Evolutionary conservation across 2,113 vertebrate genomes (phyloP), one percentile per base, ranked within the genome.

Genomic region (Kobus ellipsiprymnus): DNA sequence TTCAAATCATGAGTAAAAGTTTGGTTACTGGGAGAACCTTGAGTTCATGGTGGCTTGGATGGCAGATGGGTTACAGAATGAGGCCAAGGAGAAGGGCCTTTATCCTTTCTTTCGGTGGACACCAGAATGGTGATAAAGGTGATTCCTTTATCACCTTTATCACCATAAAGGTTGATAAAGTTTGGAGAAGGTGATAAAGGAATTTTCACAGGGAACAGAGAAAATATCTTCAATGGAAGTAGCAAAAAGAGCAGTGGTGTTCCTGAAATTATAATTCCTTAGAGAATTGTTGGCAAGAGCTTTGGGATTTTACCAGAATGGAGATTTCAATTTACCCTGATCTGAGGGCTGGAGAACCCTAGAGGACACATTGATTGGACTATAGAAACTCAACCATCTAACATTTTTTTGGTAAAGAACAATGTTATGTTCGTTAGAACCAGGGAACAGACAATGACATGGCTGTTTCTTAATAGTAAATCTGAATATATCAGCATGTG

Each of bases 401-500:
- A 46, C 19, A 54, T 36, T 36, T 71, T 77, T 74, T 86, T 17
- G 29, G 27, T 55, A 71, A 91, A 87, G n/a, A 60, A 87, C 17
- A 92, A 80, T 12, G 30, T 81, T 87, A 52, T 14, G 44, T 88
- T 89, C 71, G 33, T 81, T 87, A 91, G 64, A 97, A 93, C 30
- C 59, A 44, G 74, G 36, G 59, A 48, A 74, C 82, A 96, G 87
- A 96, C 60, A 81, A 90, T 90, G 87, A 83, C 19, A 84, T 17
- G 94, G 60, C 27, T 55, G 7, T 64, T 95, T 97, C 62, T 92
- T 52, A n/a, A 93, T 54, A 59, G 80, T 95, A 92, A 92, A 93
- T 93, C 30, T 50, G 87, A 94, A 92, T 84, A 50, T 54, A 93
- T 90, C 94, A 94, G 90, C 95, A 97, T 94, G 52, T 80, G 57